phyloP scores from a whole-genome alignment of 1,140 invertebrate genomes.

The Meloidogyne exigua region DNA sequence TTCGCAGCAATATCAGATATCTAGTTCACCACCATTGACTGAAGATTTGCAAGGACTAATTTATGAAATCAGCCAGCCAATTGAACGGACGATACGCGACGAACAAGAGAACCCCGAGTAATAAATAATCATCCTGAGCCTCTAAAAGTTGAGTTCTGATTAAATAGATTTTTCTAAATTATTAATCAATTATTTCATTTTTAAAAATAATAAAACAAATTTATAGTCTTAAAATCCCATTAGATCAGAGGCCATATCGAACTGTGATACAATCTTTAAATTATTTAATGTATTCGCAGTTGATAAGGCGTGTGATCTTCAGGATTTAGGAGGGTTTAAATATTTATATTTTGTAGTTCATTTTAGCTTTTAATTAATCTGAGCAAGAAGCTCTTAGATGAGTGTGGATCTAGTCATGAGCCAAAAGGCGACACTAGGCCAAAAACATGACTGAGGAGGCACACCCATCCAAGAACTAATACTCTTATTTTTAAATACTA shows the following conservation, averaged over 20 bases:
- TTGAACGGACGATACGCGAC: not conserved
- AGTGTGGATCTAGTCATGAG: constrained; percentile 48
- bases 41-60: not conserved
- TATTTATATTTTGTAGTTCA: not conserved
- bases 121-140: not conserved
- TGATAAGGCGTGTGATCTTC: constrained; percentile 31
- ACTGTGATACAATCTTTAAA: constrained; percentile 38
- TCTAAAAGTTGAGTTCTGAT: too few relatives aligned
- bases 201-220: not conserved
- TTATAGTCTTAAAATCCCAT: not conserved
- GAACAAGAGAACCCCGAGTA: not conserved
- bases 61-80: not conserved
- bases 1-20: not conserved
- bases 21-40: not conserved
- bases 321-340: not conserved
- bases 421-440: not conserved
- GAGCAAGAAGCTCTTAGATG: constrained; percentile 33
- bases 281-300: constrained; percentile 34
- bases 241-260: constrained; percentile 41
- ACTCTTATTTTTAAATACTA: not conserved
- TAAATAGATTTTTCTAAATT: too few relatives aligned
- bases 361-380: not conserved
- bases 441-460: constrained; percentile 25
- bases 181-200: too few relatives aligned
- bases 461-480: constrained; percentile 29